Percentiles rank a stretch among this genome's conserved stretches.
Conservation (phyloP, 2,888 invertebrate genomes). For the Leucozona laternaria region DNA sequence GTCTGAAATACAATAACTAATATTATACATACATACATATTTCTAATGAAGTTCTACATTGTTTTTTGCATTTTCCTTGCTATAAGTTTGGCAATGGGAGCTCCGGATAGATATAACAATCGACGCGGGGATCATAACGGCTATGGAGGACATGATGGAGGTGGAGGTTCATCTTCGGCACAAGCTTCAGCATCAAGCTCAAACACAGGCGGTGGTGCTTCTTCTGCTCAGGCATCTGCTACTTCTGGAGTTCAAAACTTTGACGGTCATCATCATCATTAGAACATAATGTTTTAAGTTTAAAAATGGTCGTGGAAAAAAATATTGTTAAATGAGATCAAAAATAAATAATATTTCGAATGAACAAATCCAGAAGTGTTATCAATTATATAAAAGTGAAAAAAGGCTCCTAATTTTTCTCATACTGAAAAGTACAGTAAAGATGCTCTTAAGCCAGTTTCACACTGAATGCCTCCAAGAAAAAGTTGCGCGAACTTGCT, state of each 20-base stretch:
- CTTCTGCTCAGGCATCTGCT: conserved; percentile 50
- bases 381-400: too few species aligned
- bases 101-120: conserved; percentile 27
- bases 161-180: conserved; percentile 33
- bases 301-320: not conserved
- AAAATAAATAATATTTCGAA: too few species aligned
- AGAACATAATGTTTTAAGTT: not conserved
- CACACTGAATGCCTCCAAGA: too few species aligned
- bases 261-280: conserved; percentile 5
- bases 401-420: too few species aligned
- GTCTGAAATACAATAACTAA: not conserved
- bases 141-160: conserved; percentile 22
- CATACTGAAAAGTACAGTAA: too few species aligned
- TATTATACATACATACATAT: not conserved
- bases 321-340: too few species aligned
- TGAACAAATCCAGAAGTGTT: too few species aligned
- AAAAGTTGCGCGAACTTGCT: too few species aligned
- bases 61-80: conserved; percentile 51
- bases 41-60: conserved; percentile 25
- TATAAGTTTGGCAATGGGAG: conserved; percentile 21
- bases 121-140: conserved; percentile 18
- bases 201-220: conserved; percentile 34
- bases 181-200: conserved; percentile 40
- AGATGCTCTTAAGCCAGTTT: too few species aligned
- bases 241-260: conserved; percentile 21